Percentiles rank a stretch among this genome's conserved stretches.
These are phyloP conservation scores for Pollenia griseotomentosa DNA, from an alignment of 2,888 invertebrate genomes.

Conservation along the genomic window DNA sequence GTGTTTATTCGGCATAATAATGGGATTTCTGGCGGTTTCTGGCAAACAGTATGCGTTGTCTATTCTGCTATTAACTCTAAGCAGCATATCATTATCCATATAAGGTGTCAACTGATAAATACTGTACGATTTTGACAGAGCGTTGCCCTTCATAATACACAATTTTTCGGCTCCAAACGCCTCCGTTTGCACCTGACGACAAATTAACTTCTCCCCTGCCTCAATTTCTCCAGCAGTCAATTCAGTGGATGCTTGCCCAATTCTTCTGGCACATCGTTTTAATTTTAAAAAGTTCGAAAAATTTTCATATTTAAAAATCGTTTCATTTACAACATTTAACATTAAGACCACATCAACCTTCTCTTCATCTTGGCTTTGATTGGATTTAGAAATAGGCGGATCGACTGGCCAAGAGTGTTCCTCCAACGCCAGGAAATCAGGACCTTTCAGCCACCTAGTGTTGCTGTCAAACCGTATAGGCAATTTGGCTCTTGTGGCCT, in stretches of 20 bases:
- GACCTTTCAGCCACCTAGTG: slow-evolving; percentile 47
- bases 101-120: slow-evolving; percentile 20
- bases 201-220: slow-evolving; percentile 36
- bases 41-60: slow-evolving; percentile 63
- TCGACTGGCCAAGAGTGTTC: slow-evolving; percentile 32
- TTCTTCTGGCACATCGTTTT: slow-evolving; percentile 24
- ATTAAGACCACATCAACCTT: background rate
- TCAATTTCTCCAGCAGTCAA: slow-evolving; percentile 58
- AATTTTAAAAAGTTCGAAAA: slow-evolving; percentile 24
- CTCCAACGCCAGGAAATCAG: slow-evolving; percentile 28
- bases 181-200: slow-evolving; percentile 37
- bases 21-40: slow-evolving; percentile 47
- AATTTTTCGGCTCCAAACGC: background rate
- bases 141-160: slow-evolving; percentile 17
- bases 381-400: background rate
- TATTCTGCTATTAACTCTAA: slow-evolving; percentile 32
- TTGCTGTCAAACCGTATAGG: background rate
- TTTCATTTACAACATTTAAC: background rate
- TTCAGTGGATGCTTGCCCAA: background rate
- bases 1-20: slow-evolving; percentile 48
- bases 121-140: slow-evolving; percentile 5
- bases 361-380: slow-evolving; percentile 13
- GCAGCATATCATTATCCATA: slow-evolving; percentile 46
- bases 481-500: slow-evolving; percentile 45
- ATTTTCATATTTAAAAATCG: background rate